phyloP scores from a whole-genome alignment of 2,113 vertebrate species.

The Hemicordylus capensis region DNA sequence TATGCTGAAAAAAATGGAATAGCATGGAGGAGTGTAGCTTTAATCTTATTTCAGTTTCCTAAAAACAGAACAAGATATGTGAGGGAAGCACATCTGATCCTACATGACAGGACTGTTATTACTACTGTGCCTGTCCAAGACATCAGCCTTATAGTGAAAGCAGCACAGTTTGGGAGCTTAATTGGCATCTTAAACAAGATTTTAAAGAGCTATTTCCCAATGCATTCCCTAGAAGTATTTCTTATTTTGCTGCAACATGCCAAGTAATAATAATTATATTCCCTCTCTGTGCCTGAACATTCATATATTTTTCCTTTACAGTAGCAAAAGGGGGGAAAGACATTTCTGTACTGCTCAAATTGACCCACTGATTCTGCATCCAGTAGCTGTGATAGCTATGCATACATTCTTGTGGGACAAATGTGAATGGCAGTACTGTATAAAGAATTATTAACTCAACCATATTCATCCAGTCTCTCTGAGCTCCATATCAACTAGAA shows the following conservation, averaged over 20 bases:
- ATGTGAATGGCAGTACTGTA: slow-evolving; percentile 22
- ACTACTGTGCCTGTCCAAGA: background rate
- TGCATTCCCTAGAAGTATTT: slow-evolving; percentile 39
- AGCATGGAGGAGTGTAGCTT: background rate
- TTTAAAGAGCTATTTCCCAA: slow-evolving; percentile 25
- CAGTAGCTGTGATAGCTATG: slow-evolving; percentile 30
- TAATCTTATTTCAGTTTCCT: background rate
- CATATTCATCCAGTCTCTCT: slow-evolving; percentile 23
- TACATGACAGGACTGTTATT: background rate
- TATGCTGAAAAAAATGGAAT: background rate
- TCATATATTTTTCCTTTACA: slow-evolving; percentile 11
- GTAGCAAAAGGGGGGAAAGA: slow-evolving; percentile 14
- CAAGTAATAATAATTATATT: slow-evolving; percentile 37
- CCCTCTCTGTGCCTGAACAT: slow-evolving; percentile 41
- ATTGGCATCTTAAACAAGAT: background rate
- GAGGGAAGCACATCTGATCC: background rate
- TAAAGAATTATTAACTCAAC: slow-evolving; percentile 27
- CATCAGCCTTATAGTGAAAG: background rate
- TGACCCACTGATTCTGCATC: slow-evolving; percentile 41
- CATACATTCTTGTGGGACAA: slow-evolving; percentile 22
- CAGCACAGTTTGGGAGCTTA: background rate
- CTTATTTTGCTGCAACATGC: slow-evolving; percentile 44
- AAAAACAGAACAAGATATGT: background rate
- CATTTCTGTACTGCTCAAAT: slow-evolving; percentile 36
- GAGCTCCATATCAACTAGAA: slow-evolving; percentile 2